Evolutionary conservation across 2,113 vertebrate genomes (phyloP).

Genomic region (Egretta garzetta): DNA sequence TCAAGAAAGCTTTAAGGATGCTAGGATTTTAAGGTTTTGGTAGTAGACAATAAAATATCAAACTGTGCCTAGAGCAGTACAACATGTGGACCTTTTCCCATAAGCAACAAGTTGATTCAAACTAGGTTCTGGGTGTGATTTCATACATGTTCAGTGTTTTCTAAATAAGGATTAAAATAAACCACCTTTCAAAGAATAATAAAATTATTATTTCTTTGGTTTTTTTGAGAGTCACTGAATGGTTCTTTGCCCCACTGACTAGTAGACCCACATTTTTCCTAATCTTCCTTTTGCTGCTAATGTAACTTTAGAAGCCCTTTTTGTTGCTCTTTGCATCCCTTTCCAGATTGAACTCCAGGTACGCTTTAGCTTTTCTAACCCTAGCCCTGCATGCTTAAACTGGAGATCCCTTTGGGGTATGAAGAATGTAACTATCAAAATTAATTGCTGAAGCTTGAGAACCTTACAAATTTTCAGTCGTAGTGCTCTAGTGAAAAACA

Average conservation of each 20-base stretch:
- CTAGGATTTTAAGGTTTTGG: not conserved
- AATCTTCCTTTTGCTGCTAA: not conserved
- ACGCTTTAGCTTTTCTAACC: not conserved
- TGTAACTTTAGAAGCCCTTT: not conserved
- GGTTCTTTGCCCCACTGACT: not conserved
- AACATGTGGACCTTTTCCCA: not conserved
- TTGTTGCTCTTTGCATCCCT: not conserved
- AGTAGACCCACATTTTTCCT: rapidly evolving
- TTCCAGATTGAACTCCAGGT: not conserved
- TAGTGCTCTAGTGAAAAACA: not conserved
- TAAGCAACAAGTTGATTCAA: not conserved
- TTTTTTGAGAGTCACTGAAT: not conserved
- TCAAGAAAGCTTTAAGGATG: not conserved
- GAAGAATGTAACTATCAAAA: not conserved
- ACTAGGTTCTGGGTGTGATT: not conserved
- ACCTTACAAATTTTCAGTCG: not conserved
- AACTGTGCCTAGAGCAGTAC: not conserved
- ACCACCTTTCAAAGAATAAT: not conserved
- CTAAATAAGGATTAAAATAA: not conserved
- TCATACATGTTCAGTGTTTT: not conserved
- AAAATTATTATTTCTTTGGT: not conserved
- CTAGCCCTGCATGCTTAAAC: not conserved
- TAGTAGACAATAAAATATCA: not conserved
- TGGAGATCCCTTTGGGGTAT: not conserved
- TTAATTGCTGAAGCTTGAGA: not conserved